These are phyloP conservation scores for Sycophaga agraensis DNA, from an alignment of 1,140 invertebrate species.

Conservation along the genomic window DNA sequence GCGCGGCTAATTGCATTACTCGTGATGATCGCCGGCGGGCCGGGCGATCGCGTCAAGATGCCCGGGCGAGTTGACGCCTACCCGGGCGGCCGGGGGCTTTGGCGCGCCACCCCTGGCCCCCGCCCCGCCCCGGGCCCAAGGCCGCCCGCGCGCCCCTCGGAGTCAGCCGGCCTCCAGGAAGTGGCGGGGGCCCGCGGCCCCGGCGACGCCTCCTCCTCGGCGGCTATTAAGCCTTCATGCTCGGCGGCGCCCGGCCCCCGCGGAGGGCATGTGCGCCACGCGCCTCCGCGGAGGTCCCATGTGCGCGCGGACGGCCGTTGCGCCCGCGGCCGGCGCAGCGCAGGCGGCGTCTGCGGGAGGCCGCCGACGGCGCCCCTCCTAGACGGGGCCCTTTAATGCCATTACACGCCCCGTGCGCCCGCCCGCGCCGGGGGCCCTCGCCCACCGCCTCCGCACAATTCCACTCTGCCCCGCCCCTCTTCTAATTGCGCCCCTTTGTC, in stretches of 20 bases:
- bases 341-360: background rate
- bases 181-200: background rate
- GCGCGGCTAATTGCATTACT: constrained; percentile 13
- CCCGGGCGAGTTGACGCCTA: background rate
- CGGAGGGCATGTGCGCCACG: no score
- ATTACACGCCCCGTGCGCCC: no score
- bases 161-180: no score
- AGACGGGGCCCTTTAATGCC: no score
- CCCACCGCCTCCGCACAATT: no score
- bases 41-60: background rate
- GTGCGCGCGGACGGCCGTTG: background rate
- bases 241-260: background rate
- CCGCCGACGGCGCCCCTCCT: background rate
- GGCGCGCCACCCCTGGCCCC: background rate
- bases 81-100: background rate
- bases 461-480: no score
- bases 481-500: no score
- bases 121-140: background rate
- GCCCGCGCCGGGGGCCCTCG: no score
- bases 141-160: background rate
- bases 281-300: background rate
- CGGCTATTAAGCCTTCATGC: constrained; percentile 21
- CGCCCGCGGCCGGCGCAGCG: background rate
- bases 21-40: background rate
- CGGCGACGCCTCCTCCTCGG: background rate